Evolutionary conservation across 2,113 vertebrate genomes (phyloP), one percentile per base, ranked within the genome.

Genomic region (Psilopogon haemacephalus): DNA sequence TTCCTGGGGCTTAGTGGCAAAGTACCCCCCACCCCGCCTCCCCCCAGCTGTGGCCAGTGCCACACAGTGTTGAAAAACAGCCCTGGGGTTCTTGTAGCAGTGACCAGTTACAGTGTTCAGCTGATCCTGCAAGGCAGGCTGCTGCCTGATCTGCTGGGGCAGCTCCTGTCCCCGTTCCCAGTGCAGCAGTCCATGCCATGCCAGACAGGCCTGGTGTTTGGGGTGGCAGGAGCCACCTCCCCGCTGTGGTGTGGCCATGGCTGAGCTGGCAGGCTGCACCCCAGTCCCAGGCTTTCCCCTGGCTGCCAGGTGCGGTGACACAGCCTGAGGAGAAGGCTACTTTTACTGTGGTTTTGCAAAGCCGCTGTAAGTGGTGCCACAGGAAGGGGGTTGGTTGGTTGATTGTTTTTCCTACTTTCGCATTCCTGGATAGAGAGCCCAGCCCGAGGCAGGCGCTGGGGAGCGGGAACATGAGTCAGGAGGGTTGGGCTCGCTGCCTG

Each of bases 81-180:
- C 33, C 59, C 5, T 0, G 2, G 35, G 15, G 30, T 28, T 55
- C 59, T 38, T 6, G 38, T 1, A 40, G 38, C 64, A 24, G 11
- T 6, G 64, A 59, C 1, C 4, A 40, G 19, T 23, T 21, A 11
- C 18, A 8, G 37, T 4, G 20, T 59, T 64, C 23, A 30, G 68
- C 60, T 18, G 27, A 30, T 0, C 0, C 17, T 11, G 33, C 50
- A 46, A 60, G 33, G 69, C 64, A 9, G 8, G 4, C 1, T 0
- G 0, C 32, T 40, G 26, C 8, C 50, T 26, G 6, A 14, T 56
- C 11, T 21, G 70, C 74, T 42, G 65, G 65, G 44, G 84, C n/a
- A 28, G 2, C 44, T 32, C 18, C 48, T 1, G 5, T 37, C 33
- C 76, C 55, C 4, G 1, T 24, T 5, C 62, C 69, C 19, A 7